These are phyloP conservation scores for Tenualosa ilisha DNA, from an alignment of 2,797 vertebrate genomes.

Conservation along the genomic window DNA sequence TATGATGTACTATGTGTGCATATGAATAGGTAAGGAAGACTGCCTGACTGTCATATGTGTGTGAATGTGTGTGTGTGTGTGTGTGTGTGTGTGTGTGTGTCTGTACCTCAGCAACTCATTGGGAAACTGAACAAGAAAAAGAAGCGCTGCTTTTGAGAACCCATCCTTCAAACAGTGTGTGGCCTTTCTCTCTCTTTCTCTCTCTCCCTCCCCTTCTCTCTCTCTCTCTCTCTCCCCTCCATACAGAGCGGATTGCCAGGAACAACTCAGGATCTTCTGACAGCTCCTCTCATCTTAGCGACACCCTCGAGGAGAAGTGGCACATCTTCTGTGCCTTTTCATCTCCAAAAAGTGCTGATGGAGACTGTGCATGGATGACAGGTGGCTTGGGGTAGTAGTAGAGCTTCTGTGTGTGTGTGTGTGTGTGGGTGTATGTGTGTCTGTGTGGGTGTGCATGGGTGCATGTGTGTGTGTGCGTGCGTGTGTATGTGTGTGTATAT, in stretches of 20 bases:
- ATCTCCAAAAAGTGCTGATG: conserved; percentile 5
- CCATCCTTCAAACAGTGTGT: not conserved
- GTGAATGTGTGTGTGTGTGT: not conserved
- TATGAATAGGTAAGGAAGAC: not conserved
- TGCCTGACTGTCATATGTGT: not conserved
- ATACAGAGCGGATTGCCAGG: not conserved
- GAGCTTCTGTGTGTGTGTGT: not conserved
- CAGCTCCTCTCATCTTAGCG: not conserved
- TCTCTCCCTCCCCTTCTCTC: not conserved
- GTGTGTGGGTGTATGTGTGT: not conserved
- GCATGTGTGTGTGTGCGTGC: not conserved
- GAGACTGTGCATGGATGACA: not conserved
- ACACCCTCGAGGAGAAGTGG: not conserved
- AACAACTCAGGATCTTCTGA: not conserved
- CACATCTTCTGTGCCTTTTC: not conserved
- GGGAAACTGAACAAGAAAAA: not conserved
- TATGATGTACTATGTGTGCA: not conserved
- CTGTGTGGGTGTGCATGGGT: not conserved
- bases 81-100: not conserved
- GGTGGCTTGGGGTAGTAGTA: not conserved
- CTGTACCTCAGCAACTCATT: not conserved
- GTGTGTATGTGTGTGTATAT: not conserved
- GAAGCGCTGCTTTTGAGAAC: not conserved
- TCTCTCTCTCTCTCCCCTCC: not conserved
- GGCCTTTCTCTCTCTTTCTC: not conserved